These are phyloP conservation scores for Holocentrus rufus DNA, from an alignment of 2,797 vertebrate genomes.

Conservation along the genomic window DNA sequence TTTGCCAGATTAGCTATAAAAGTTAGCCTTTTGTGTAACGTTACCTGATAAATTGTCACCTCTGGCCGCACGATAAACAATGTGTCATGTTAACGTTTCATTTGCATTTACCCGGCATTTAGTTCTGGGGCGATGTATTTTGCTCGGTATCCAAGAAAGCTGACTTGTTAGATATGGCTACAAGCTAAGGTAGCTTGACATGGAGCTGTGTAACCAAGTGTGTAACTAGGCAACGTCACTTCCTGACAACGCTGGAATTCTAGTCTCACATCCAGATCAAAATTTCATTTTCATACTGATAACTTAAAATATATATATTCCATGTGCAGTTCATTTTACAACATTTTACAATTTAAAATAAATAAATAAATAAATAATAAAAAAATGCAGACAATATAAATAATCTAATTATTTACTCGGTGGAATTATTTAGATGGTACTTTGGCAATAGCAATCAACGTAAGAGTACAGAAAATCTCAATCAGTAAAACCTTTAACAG, in stretches of 20 bases:
- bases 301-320: too few relatives aligned
- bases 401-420: too few relatives aligned
- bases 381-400: too few relatives aligned
- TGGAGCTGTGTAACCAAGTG: conserved; percentile 14
- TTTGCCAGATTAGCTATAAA: background rate
- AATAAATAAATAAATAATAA: too few relatives aligned
- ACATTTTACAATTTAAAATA: too few relatives aligned
- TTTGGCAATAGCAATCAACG: too few relatives aligned
- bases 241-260: conserved; percentile 67
- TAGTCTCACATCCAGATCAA: too few relatives aligned
- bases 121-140: background rate
- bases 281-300: too few relatives aligned
- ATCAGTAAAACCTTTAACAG: too few relatives aligned
- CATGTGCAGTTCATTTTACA: too few relatives aligned
- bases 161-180: background rate
- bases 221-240: conserved; percentile 77
- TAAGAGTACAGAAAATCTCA: too few relatives aligned
- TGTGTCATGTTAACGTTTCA: background rate
- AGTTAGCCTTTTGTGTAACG: background rate
- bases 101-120: background rate
- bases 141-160: background rate
- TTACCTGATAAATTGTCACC: background rate
- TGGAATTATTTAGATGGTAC: too few relatives aligned
- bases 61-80: background rate
- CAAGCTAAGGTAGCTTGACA: conserved; percentile 11